Base-by-base conservation (phyloP, 2,113 vertebrate genomes). In the Gymnobelideus leadbeateri region DNA sequence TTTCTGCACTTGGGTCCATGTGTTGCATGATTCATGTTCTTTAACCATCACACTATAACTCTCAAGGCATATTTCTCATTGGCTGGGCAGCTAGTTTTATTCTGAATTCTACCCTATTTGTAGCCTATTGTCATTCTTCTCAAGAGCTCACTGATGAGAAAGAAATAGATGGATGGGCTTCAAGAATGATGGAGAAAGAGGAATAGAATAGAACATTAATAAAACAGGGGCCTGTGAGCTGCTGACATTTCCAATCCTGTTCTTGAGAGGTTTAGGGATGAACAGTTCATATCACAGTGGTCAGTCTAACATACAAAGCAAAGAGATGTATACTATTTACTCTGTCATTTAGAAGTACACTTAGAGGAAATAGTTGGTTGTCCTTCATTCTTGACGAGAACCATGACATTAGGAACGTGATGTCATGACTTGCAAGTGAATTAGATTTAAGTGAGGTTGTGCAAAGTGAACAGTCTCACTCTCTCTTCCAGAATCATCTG, bases 171-270 rank as follows among this genome's bases (percentile, higher is more conserved):
- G 96, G 92, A 92, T 54, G 90, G 37, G 57, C 47, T 90, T 94
- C 68, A 43, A 96, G 91, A 96, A 77, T 54, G 89, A 95, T 9
- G 94, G 96, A 97, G 95, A 96, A 97, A 97, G 95, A 97, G 96
- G 94, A 97, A 92, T 55, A 77, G 49, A 90, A 84, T 95, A 93
- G 94, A 95, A 96, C 96, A 94, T 97, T 91, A 95, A 50, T 89
- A 92, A 95, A 89, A n/a, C 91, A 94, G 77, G 50, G 84, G n/a
- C 61, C 51, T 84, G 50, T 21, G 53, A 51, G 37, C 68, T 54
- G 92, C 96, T 96, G 92, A 92, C 4, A 95, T 95, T 96, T 94
- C 43, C 92, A 94, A 53, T 37, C 24, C 77, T 61, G 97, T 95
- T 98, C 92, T 61, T 55, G 89, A 94, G 53, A 51, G 47, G 43